A percentile compares a stretch with the other conserved stretches of the same genome.
These are phyloP conservation scores for Lerema accius DNA, from an alignment of 1,140 invertebrate species.

Conservation along the genomic window DNA sequence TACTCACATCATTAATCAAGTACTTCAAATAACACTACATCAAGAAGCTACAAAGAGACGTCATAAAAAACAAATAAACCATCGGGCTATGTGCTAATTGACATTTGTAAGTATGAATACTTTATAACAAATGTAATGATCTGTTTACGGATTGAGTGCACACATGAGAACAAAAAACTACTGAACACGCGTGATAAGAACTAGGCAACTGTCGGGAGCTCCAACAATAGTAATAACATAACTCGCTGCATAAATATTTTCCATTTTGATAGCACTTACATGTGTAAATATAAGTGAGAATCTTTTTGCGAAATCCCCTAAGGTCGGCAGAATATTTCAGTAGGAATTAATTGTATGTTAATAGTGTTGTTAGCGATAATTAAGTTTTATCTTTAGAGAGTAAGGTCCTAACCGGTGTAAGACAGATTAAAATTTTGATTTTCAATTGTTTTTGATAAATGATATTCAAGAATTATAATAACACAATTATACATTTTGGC, in stretches of 20 bases:
- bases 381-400: background rate
- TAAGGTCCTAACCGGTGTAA: too few species aligned
- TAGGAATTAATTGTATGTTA: background rate
- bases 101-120: constrained; percentile 27
- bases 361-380: background rate
- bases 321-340: background rate
- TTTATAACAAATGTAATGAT: constrained; percentile 27
- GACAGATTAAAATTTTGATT: too few species aligned
- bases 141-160: constrained; percentile 28
- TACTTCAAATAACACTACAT: background rate
- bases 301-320: background rate
- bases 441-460: too few species aligned
- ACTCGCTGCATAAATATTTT: constrained; percentile 14
- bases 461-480: too few species aligned
- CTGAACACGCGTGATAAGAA: constrained; percentile 22
- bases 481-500: too few species aligned
- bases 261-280: constrained; percentile 13
- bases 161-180: constrained; percentile 27
- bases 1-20: constrained; percentile 2
- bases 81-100: constrained; percentile 16
- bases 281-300: constrained; percentile 6
- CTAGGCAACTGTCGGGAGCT: constrained; percentile 11
- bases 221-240: constrained; percentile 23
- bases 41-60: constrained; percentile 1
- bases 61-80: background rate